Evolutionary conservation across 2,113 vertebrate species (phyloP).

Genomic region (Bufo gargarizans): DNA sequence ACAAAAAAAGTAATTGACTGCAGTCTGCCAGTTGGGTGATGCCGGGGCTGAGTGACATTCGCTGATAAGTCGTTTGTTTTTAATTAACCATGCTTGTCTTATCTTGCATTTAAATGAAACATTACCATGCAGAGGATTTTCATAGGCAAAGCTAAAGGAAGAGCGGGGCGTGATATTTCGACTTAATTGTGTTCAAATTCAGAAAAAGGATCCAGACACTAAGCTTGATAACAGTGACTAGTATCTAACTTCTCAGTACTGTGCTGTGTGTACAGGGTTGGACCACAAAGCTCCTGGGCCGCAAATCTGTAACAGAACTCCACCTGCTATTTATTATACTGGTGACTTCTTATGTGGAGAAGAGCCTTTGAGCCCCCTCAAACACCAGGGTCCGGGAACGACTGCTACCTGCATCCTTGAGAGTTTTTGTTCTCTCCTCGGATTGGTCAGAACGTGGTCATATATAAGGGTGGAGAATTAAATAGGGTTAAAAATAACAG

Average conservation of each 20-base stretch:
- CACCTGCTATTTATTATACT: no score
- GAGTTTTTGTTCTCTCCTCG: background rate
- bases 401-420: no score
- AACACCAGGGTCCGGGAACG: no score
- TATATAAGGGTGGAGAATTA: background rate
- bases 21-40: conserved; percentile 16
- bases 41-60: background rate
- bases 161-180: background rate
- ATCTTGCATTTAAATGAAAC: conserved; percentile 48
- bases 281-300: background rate
- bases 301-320: background rate
- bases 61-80: conserved; percentile 46
- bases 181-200: background rate
- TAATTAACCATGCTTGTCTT: conserved; percentile 39
- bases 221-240: background rate
- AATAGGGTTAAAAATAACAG: background rate
- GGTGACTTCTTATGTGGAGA: no score
- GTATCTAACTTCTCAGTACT: background rate
- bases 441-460: background rate
- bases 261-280: background rate
- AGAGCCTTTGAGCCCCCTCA: background rate
- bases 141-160: background rate
- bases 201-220: background rate
- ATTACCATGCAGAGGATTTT: conserved; percentile 17
- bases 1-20: conserved; percentile 42